Base-by-base conservation (phyloP, 2,888 invertebrate species). In the Euplexia lucipara region DNA sequence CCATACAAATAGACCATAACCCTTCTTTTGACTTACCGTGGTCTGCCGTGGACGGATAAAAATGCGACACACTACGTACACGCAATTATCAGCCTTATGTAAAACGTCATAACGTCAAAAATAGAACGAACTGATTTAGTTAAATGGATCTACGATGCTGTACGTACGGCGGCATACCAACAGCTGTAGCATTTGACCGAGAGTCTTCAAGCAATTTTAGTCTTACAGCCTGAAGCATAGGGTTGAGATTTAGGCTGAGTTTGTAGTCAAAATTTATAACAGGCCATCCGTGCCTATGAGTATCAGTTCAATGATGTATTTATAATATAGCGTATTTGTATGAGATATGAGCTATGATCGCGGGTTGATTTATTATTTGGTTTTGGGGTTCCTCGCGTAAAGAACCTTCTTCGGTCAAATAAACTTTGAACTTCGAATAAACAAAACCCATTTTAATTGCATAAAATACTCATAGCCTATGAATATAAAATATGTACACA, bases 301-400 rank as follows among this genome's bases (percentile, higher is more conserved):
- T 75, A 74, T 81, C 66, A 66, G 49, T 73, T 68, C 48, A 66
- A 68, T 76, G 64, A 78, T 74, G 68, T 74, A 71, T 71, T 70
- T 78, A 65, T 78, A 75, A 63, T 68, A 72, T 48, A 63, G 52
- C 61, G 60, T 70, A 59, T 75, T 60, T 70, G 49, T 73, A 61
- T 70, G 65, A 64, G 64, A 76, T 70, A 78, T 64, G 67, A 67
- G 48, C 41, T 52, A 60, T 74, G 65, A 66, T 78, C 69, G 47
- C 44, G 52, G 34, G 26, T 52, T 75, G 64, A 79, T 75, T 71
- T 79, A 79, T 75, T 60, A 34, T 72, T 48, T 65, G 20, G 44
- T 7, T 56, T 51, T 54, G 41, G 51, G 59, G 70, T 54, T 66
- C 48, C 35, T 22, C 16, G 26, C 16, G 12, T 10, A n/a, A 30